Conservation (phyloP, 2,888 invertebrate species). For the Linhomoeus sp. region DNA sequence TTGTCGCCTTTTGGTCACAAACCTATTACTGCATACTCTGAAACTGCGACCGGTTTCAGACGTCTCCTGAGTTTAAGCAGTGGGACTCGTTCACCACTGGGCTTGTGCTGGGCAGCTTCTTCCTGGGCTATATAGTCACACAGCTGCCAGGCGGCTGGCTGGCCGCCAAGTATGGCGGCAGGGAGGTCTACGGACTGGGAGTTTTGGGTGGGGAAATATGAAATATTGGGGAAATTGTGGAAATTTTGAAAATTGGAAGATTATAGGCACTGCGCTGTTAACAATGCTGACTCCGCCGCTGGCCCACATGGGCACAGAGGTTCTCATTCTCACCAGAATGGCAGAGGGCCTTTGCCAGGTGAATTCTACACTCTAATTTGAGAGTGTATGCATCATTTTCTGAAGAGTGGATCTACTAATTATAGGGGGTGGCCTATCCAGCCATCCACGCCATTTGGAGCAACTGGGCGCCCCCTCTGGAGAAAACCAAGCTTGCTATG, state of each 20-base stretch:
- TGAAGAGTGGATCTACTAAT: too few relatives aligned
- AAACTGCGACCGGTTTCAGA: too few relatives aligned
- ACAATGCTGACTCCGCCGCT: conserved; percentile 19
- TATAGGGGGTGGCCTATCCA: conserved; percentile 19
- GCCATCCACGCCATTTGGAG: conserved; percentile 21
- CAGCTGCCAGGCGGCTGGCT: conserved; percentile 6
- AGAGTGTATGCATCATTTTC: not conserved
- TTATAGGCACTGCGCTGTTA: conserved; percentile 17
- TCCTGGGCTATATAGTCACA: conserved; percentile 8
- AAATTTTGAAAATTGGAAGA: too few relatives aligned
- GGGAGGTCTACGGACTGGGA: conserved; percentile 13
- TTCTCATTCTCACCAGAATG: conserved; percentile 12
- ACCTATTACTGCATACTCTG: too few relatives aligned
- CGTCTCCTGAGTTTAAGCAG: not conserved
- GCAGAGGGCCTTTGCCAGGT: conserved; percentile 16
- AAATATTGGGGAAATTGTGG: not conserved
- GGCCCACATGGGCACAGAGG: conserved; percentile 12
- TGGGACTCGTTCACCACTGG: not conserved
- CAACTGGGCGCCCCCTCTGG: conserved; percentile 18
- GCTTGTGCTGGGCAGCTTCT: not conserved
- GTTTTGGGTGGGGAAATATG: conserved; percentile 13
- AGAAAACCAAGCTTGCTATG: conserved; percentile 19
- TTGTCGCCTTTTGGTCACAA: too few relatives aligned
- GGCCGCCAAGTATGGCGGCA: conserved; percentile 3
- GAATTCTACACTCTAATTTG: not conserved